Evolutionary conservation across 1,140 invertebrate genomes (phyloP), one percentile per base, ranked within the genome.

Genomic region (Ditylenchus dipsaci): DNA sequence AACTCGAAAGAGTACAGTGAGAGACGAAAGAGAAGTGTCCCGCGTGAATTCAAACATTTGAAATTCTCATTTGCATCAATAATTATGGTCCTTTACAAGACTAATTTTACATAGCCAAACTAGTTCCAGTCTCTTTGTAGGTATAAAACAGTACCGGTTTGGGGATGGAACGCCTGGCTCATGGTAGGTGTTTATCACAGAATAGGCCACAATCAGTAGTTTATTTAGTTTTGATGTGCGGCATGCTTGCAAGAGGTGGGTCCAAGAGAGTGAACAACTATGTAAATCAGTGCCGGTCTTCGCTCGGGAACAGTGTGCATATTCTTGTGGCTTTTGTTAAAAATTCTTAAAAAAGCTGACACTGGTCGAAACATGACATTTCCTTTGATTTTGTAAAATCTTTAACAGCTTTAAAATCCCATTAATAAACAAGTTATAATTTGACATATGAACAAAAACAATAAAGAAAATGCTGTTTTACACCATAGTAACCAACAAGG

Each of bases 201-300:
- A n/a, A n/a, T n/a, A n/a, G n/a, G n/a, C n/a, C n/a, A n/a, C n/a
- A n/a, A n/a, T n/a, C n/a, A n/a, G n/a, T n/a, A n/a, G 33, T 38
- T 3, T 38, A 38, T 38, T 38, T 38, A 38, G 33, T 45, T 80
- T 67, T 63, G 78, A 79, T 67, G 27, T 80, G 5, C 33, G 78
- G 57, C 78, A 80, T 61, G 78, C 78, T 17, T 80, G 80, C 67
- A 81, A 80, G 69, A 43, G 75, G 56, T 81, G 79, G 79, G 76
- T 81, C 45, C 71, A 72, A 43, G 77, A 82, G 49, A 65, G 75
- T 26, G 78, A 81, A 62, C 45, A 63, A 15, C 71, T 81, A 13
- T 81, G 79, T 42, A 73, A 81, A 57, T 72, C 75, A 30, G 79
- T 82, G 8, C 79, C 80, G 9, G 63, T 79, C 9, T 82, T 82